Evolutionary conservation across 2,113 vertebrate species (phyloP), one percentile per base, ranked within the genome.

Genomic region (Crotalus tigris): DNA sequence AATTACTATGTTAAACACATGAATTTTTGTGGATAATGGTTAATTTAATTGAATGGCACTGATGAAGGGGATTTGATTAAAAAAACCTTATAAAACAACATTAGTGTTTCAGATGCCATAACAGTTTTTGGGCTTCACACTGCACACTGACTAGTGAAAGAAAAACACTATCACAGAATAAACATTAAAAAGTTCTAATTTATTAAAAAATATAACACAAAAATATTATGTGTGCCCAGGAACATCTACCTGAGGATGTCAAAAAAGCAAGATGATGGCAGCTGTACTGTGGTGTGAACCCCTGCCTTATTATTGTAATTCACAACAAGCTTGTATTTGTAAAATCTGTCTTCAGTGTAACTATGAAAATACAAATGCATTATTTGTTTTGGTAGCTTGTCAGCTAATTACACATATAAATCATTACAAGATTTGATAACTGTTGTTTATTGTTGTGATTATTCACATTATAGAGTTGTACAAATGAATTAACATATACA

Each of bases 401-500:
- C 51, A 54, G 85, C 0, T 4, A 91, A 85, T 85, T 54, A 87
- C 58, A 26, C 53, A 24, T 46, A 29, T 29, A 86, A 59, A 91
- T 7, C 0, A 23, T 23, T 24, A 26, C 13, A 91, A 4, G 17
- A n/a, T 88, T 29, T 87, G 46, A n/a, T 51, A 53, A 33, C 17
- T 33, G 1, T 85, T 54, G 86, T 0, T 3, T 89, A 90, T 92
- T 91, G 24, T 58, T 6, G 0, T 19, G 87, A 17, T 57, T 39
- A 81, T 0, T 7, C 0, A 86, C 0, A 91, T 53, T 13, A 13
- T 8, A 11, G 15, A 19, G 15, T 44, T 39, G 92, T 90, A 93
- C 95, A 92, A 93, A 81, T 3, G 46, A 81, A 24, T 17, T 92
- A 53, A 57, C 55, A 7, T 11, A 92, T n/a, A 5, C 24, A 29